Conservation (phyloP, 1,140 invertebrate genomes). For the Nasonia giraulti region DNA sequence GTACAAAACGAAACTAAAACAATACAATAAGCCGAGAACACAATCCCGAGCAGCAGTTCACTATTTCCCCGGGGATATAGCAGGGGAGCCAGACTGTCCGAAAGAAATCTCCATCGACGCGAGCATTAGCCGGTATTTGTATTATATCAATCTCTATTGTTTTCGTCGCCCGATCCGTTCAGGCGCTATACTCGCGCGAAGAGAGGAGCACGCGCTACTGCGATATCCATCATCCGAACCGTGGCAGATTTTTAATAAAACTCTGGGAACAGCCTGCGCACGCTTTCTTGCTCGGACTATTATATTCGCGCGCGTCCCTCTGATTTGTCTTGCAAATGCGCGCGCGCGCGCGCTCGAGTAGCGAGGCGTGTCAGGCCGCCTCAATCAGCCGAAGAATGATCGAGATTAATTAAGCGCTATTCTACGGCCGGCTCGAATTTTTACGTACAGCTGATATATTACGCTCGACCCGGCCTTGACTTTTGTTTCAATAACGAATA, state of each 20-base stretch:
- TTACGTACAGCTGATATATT: no score
- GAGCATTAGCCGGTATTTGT: constrained; percentile 26
- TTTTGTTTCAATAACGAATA: no score
- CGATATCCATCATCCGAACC: constrained; percentile 61
- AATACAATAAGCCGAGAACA: no score
- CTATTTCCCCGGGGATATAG: not conserved
- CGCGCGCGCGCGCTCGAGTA: not conserved
- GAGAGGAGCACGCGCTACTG: not conserved
- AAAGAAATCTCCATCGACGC: not conserved
- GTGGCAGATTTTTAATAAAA: constrained; percentile 67
- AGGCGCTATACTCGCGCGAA: not conserved
- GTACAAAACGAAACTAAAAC: no score
- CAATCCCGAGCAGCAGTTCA: not conserved
- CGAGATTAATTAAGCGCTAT: constrained; percentile 24
- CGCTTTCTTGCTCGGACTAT: constrained; percentile 49
- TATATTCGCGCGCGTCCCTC: constrained; percentile 49
- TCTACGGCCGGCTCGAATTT: no score
- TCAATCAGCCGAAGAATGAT: constrained; percentile 34
- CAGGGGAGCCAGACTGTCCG: not conserved
- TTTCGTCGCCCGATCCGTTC: constrained; percentile 9
- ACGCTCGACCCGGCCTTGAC: no score
- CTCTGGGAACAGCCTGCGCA: constrained; percentile 43
- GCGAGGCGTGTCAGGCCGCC: not conserved
- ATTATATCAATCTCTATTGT: constrained; percentile 47
- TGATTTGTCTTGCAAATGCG: constrained; percentile 53